phyloP scores from a whole-genome alignment of 92 coral and sea anemone genomes.

The Anthopleura xanthogrammica region DNA sequence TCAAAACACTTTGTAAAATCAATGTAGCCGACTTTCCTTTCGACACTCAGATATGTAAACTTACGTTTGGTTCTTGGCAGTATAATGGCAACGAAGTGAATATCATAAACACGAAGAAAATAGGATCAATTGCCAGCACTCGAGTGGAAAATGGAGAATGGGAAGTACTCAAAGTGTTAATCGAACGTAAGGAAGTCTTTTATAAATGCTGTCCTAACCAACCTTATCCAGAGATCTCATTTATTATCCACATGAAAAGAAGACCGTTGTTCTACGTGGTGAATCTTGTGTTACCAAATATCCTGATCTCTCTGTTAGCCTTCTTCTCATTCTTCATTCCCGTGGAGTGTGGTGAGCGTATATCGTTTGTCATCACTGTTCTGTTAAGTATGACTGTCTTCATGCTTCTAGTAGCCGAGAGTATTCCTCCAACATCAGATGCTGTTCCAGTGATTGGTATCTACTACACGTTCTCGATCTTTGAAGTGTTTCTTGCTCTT shows the following conservation, averaged over 20 bases:
- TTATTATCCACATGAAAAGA: constrained; percentile 48
- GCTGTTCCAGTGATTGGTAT: constrained; percentile 61
- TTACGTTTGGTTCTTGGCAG: constrained; percentile 57
- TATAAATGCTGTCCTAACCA: constrained; percentile 37
- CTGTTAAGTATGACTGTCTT: constrained; percentile 63
- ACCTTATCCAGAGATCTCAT: constrained; percentile 52
- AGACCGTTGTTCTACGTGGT: constrained; percentile 52
- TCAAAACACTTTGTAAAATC: constrained; percentile 53
- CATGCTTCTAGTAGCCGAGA: constrained; percentile 59
- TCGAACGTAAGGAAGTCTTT: constrained; percentile 25
- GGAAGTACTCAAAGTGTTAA: constrained; percentile 37
- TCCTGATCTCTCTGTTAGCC: constrained; percentile 54
- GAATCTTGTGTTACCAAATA: constrained; percentile 53
- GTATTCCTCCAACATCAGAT: constrained; percentile 63
- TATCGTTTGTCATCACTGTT: constrained; percentile 61
- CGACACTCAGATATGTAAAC: constrained; percentile 28
- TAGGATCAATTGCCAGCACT: constrained; percentile 39
- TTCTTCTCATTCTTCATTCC: constrained; percentile 68
- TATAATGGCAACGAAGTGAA: constrained; percentile 43
- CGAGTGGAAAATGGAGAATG: constrained; percentile 58
- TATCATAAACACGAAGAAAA: constrained; percentile 35
- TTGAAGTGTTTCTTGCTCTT: constrained; percentile 58
- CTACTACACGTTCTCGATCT: constrained; percentile 52
- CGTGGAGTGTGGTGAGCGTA: constrained; percentile 61
- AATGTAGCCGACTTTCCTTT: constrained; percentile 26